phyloP scores from a whole-genome alignment of 1,140 invertebrate genomes.

The Meloidogyne exigua region DNA sequence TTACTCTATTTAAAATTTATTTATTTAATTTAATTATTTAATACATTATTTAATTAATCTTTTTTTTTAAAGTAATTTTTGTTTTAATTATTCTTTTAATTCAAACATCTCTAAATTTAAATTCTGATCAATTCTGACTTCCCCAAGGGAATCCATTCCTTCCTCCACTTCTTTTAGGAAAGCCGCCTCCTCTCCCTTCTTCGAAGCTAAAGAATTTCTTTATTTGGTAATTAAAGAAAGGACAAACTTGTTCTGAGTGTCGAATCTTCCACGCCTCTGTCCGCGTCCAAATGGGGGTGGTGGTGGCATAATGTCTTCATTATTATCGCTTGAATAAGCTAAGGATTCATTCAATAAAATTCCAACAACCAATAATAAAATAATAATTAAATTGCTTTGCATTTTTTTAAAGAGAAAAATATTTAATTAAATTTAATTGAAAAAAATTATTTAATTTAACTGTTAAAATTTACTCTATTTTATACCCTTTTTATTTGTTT shows the following conservation, averaged over 20 bases:
- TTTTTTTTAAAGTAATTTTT: too few species aligned
- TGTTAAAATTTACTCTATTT: not conserved
- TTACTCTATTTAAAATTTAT: too few species aligned
- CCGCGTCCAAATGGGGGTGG: too few species aligned
- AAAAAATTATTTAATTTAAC: not conserved
- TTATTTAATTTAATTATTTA: too few species aligned
- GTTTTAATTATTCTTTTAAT: too few species aligned
- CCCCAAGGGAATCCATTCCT: not conserved
- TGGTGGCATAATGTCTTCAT: not conserved
- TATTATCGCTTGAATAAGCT: not conserved
- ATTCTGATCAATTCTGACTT: not conserved
- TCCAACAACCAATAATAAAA: not conserved
- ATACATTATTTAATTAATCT: too few species aligned
- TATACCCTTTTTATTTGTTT: not conserved
- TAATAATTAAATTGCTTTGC: not conserved
- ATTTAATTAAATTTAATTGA: too few species aligned
- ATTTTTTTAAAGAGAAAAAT: not conserved
- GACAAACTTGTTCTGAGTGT: too few species aligned
- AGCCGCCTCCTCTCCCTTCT: not conserved
- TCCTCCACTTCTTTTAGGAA: not conserved
- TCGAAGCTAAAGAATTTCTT: too few species aligned
- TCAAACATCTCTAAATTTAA: not conserved
- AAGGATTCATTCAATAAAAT: not conserved
- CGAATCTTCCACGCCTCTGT: too few species aligned
- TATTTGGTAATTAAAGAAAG: too few species aligned